phyloP scores from a whole-genome alignment of 1,140 invertebrate genomes.

The Sitophilus oryzae region DNA sequence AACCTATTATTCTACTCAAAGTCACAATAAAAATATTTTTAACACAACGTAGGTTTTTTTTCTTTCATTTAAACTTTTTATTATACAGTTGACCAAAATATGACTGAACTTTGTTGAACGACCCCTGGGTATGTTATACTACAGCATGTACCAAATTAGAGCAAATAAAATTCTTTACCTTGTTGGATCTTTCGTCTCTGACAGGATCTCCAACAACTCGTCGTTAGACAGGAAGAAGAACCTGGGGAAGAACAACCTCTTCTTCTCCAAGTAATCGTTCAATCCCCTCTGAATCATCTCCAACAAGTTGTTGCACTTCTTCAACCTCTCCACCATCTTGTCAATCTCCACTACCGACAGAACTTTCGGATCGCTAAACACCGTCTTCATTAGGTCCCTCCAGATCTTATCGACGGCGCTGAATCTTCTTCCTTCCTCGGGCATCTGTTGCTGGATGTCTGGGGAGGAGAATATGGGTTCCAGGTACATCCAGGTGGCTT shows the following conservation, averaged over 20 bases:
- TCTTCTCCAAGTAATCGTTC: conserved; percentile 94
- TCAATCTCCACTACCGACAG: conserved; percentile 84
- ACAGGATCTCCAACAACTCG: conserved; percentile 91
- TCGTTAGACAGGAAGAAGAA: conserved; percentile 98
- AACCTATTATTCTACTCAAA: too few species aligned
- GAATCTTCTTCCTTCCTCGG: conserved; percentile 84
- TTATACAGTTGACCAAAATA: too few species aligned
- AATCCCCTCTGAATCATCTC: conserved; percentile 89
- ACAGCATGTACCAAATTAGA: too few species aligned
- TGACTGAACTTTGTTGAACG: too few species aligned
- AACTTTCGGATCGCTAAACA: conserved; percentile 70
- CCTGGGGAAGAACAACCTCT: conserved; percentile 86
- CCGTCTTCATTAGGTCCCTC: conserved; percentile 90
- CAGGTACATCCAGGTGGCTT: conserved; percentile 94
- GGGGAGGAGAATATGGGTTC: conserved; percentile 97
- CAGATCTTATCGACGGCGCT: conserved; percentile 92
- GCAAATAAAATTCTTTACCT: too few species aligned
- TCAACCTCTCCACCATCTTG: conserved; percentile 85
- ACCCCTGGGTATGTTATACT: too few species aligned
- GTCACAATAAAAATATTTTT: too few species aligned
- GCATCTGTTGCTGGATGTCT: conserved; percentile 95
- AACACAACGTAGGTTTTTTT: too few species aligned
- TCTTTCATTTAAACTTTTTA: too few species aligned
- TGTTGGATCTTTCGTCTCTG: conserved; percentile 94
- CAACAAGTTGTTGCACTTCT: conserved; percentile 80